Base-by-base conservation (phyloP, 1,140 invertebrate species). In the Megalopta genalis region DNA sequence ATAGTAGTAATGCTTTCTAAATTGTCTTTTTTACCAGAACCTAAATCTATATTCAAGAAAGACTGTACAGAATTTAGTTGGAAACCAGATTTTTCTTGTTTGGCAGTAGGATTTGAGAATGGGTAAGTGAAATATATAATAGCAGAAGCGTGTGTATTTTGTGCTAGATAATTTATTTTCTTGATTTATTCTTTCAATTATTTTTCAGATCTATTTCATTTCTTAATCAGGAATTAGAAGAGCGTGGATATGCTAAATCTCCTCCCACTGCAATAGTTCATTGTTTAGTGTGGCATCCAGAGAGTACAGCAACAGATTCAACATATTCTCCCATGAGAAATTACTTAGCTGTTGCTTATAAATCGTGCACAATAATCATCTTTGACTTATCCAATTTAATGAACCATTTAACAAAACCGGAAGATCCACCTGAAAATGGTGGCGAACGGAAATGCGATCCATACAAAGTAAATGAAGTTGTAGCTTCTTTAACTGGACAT, bases 271-370 rank as follows among this genome's bases (percentile, higher is more conserved):
- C 94, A 91, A 87, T 94, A 65, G 93, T 97, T 21, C 94, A 95
- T 83, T 93, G 93, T 68, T 88, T 96, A 1, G 91, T 90, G 2
- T 97, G 96, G 96, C 96, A 97, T 92, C 96, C 96, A 0, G 90
- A 94, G 65, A 94, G 94, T 78, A 96, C 95, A 1, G 92, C 94
- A 2, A 91, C 93, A 23, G 94, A 94, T 68, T 91, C 90, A 16
- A 93, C 92, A 52, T 88, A 92, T 57, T 96, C 96, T 3, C 90
- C 92, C 0, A 94, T 94, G 85, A 90, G 91, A 63, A 93, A 95
- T 89, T 95, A 95, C 88, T 90, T 97, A 46, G 96, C 96, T 4
- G 93, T 95, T 18, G 93, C 94, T 18, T 94, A 94, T 5, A 93
- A 94, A 77, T 94, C 94, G 37, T 88, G 88, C 46, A 86, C 64